Evolutionary conservation across 2,113 vertebrate genomes (phyloP), one percentile per base, ranked within the genome.

Genomic region (Isurus oxyrinchus): DNA sequence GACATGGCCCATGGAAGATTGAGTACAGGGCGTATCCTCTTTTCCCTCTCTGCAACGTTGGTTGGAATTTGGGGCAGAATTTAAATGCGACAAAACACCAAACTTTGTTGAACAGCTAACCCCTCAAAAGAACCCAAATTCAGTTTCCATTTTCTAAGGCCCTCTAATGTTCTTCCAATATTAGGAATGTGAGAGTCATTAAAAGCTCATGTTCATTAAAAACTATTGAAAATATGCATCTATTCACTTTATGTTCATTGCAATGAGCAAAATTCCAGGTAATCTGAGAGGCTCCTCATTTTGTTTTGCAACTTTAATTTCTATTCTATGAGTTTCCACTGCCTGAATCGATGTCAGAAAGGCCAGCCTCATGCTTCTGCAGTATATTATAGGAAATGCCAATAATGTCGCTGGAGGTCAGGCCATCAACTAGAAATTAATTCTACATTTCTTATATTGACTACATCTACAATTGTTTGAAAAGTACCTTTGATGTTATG

Each of bases 401-500:
- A 63, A 93, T 40, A 93, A 63, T 31, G n/a, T 19, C 35, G 61
- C 14, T 93, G 57, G 90, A 61, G 6, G 6, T 93, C 35, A 61
- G 1, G 57, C 90, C 90, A 93, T 93, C 35, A 93, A 40, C 57
- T n/a, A 21, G 57, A 93, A 16, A 93, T 93, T 93, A 93, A 61
- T 93, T 93, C 90, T 19, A 91, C 55, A 61, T 93, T 93, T 63
- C 35, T 63, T 57, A 61, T 63, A 93, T 93, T 66, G 25, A 31
- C 63, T 69, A 72, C 94, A 72, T 49, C 40, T 69, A 49, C 66
- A 72, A 95, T 72, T 72, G 66, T 95, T 95, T 95, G 66, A 69
- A 67, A 72, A 44, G 40, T 95, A 44, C 94, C 94, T 95, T 95
- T 95, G 94, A 95, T 72, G 94, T 72, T 53, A 11, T 27, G 66